Conservation (phyloP, 2,888 invertebrate species). For the Tanypteryx hageni region DNA sequence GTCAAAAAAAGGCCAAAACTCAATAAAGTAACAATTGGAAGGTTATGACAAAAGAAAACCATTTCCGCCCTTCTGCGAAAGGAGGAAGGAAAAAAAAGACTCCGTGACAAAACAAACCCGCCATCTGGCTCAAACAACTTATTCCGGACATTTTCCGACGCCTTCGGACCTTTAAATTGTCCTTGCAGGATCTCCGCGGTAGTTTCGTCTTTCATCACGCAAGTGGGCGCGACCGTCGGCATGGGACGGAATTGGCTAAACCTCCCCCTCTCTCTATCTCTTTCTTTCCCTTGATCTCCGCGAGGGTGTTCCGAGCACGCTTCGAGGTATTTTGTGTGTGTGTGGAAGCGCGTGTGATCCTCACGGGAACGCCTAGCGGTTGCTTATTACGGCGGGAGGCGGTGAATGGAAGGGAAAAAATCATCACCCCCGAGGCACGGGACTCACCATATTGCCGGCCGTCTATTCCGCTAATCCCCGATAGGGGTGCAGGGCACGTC, state of each 20-base stretch:
- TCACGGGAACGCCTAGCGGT: not conserved
- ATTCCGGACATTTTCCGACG: not conserved
- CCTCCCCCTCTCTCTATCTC: too few species aligned
- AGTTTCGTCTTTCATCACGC: not conserved
- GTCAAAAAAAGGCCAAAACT: too few species aligned
- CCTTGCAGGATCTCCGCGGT: not conserved
- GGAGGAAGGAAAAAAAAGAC: not conserved
- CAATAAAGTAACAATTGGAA: too few species aligned
- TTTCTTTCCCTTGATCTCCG: not conserved
- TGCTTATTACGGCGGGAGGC: not conserved
- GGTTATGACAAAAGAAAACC: not conserved
- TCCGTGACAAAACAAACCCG: not conserved
- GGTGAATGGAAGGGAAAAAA: not conserved
- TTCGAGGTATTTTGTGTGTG: not conserved
- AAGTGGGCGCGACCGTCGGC: too few species aligned
- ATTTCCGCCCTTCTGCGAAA: not conserved
- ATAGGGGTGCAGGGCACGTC: slow-evolving; percentile 31
- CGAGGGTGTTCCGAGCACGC: not conserved
- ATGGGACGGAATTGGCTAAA: not conserved
- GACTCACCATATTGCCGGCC: not conserved
- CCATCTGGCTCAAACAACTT: slow-evolving; percentile 30
- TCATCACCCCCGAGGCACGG: not conserved
- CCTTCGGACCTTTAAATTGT: slow-evolving; percentile 43
- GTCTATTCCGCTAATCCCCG: slow-evolving; percentile 22
- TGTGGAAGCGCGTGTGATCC: not conserved